Evolutionary conservation across 2,797 vertebrate species (phyloP).

Genomic region (Rhynchonycteris naso): DNA sequence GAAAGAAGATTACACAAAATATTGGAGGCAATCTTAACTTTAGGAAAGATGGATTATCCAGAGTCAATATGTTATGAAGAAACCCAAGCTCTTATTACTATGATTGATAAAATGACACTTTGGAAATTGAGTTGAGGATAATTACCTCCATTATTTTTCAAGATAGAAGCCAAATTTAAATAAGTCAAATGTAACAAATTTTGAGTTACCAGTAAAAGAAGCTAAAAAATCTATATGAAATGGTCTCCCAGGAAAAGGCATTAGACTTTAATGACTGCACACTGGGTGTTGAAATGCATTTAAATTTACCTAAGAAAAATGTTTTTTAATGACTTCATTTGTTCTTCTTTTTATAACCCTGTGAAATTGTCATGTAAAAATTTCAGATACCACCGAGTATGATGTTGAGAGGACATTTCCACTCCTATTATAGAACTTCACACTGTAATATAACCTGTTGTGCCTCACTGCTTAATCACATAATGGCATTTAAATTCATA

Average conservation of each 20-base stretch:
- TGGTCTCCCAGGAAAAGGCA: constrained; percentile 80
- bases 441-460: constrained; percentile 76
- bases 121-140: constrained; percentile 63
- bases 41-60: not conserved
- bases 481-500: constrained; percentile 78
- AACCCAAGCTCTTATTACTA: constrained; percentile 39
- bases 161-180: constrained; percentile 64
- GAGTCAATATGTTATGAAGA: constrained; percentile 46
- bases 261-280: constrained; percentile 81
- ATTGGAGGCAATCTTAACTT: not conserved
- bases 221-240: constrained; percentile 75
- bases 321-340: constrained; percentile 84
- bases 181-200: constrained; percentile 78
- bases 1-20: not conserved
- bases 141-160: constrained; percentile 68
- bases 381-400: constrained; percentile 76
- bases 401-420: constrained; percentile 81
- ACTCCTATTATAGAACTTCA: constrained; percentile 74
- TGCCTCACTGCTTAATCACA: constrained; percentile 82
- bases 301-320: constrained; percentile 80
- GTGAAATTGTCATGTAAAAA: constrained; percentile 81
- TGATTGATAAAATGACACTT: constrained; percentile 71
- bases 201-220: constrained; percentile 68
- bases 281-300: constrained; percentile 76
- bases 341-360: constrained; percentile 78